phyloP scores from a whole-genome alignment of 2,113 vertebrate genomes.

The Mormyrus iriodes region DNA sequence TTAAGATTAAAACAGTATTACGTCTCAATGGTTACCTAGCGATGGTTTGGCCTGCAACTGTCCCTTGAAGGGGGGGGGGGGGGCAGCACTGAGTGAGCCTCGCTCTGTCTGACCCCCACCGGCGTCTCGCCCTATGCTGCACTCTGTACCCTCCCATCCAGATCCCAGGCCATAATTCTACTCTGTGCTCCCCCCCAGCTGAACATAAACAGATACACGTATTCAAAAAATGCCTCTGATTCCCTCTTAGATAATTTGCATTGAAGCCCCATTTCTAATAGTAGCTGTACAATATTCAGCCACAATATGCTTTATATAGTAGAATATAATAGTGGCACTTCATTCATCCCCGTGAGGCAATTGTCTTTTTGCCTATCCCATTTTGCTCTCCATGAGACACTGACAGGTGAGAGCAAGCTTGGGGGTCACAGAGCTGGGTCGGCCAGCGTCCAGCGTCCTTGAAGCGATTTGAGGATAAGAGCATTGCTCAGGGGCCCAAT shows the following conservation, averaged over 20 bases:
- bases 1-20: conserved; percentile 29
- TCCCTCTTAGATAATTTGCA: neutral
- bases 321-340: neutral
- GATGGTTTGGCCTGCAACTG: neutral
- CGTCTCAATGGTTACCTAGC: neutral
- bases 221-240: neutral
- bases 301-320: neutral
- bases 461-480: neutral
- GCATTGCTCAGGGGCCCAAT: neutral
- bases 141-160: neutral
- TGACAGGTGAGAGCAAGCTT: neutral
- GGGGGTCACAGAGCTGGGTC: neutral
- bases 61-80: neutral
- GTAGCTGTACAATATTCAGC: neutral
- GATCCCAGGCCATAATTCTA: neutral
- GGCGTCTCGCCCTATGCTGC: neutral
- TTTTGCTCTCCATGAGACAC: neutral
- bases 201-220: neutral
- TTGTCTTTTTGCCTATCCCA: neutral
- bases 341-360: neutral
- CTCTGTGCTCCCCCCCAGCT: neutral
- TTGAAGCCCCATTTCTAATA: neutral
- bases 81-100: neutral
- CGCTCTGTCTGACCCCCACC: neutral
- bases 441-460: neutral